Base-by-base conservation (phyloP, 2,797 vertebrate species). In the Semaprochilodus insignis region DNA sequence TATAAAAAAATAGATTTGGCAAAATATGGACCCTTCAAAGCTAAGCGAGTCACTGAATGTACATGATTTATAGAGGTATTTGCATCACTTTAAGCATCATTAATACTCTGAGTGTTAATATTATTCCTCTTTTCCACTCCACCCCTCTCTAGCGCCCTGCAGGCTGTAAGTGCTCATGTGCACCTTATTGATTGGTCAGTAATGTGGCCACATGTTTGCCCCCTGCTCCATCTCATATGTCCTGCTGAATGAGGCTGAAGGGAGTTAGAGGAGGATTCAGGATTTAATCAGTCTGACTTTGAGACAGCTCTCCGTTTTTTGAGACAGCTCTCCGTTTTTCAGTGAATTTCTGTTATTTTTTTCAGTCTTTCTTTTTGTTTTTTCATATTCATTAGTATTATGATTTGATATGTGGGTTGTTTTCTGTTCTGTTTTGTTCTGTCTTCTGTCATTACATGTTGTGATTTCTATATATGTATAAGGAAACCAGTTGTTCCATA, bases 221-320 rank as follows among this genome's bases (percentile, higher is more conserved):
- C 17, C 16, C 72, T 52, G 21, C 8, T n/a, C 70, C n/a, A 10
- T n/a, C 69, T 66, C 60, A 23, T 34, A 25, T 78, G 65, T 71
- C 51, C 57, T 25, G 40, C 25, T 73, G 51, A 60, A 75, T 63
- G 36, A 80, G 81, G 79, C 74, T 77, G 79, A 81, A 75, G 76
- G 60, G 60, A 74, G 15, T 48, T 2, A 13, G 1, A 13, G 77
- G 74, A 59, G 71, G n/a, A 40, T 62, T 62, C 34, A 52, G 74
- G 36, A 81, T 52, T 25, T 14, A 85, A 87, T 90, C 25, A 21
- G 59, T 48, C 31, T 10, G 19, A 27, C 62, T 73, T 19, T 81
- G 60, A 73, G 40, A 80, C 31, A 60, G 27, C 19, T 34, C 40
- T 27, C 54, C 52, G 23, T 2, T 57, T 25, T 17, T 27, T n/a